Evolutionary conservation across 2,113 vertebrate species (phyloP).

Genomic region (Mystacornis crossleyi): DNA sequence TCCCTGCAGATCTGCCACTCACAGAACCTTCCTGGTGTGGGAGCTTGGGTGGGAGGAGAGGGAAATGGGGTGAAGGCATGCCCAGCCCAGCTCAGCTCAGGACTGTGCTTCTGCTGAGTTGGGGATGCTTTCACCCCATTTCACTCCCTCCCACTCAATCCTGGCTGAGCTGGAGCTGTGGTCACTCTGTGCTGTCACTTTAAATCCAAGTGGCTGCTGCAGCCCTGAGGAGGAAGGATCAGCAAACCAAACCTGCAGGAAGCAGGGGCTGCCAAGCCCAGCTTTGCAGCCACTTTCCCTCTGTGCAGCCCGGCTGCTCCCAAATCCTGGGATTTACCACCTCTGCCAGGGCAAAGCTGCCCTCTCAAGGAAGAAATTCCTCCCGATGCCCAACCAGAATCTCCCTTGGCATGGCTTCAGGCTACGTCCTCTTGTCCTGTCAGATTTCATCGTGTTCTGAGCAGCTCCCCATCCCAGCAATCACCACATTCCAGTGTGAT

Average conservation of each 20-base stretch:
- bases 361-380: background rate
- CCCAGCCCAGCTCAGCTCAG: background rate
- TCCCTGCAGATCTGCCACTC: rapidly evolving
- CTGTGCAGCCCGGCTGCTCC: background rate
- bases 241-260: background rate
- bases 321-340: background rate
- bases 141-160: too few relatives aligned
- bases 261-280: background rate
- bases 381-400: background rate
- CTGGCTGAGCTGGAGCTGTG: background rate
- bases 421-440: background rate
- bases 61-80: rapidly evolving
- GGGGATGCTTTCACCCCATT: background rate
- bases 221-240: background rate
- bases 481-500: rapidly evolving
- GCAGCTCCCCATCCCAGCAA: background rate
- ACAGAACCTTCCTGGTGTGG: rapidly evolving
- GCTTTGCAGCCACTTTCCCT: background rate
- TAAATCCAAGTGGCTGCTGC: background rate
- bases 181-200: too few relatives aligned
- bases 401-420: background rate
- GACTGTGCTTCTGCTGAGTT: background rate
- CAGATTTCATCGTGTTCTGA: rapidly evolving
- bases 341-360: background rate
- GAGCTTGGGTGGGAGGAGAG: rapidly evolving